Percentiles rank a stretch among this genome's conserved stretches.
phyloP scores from a whole-genome alignment of 1,140 invertebrate genomes.

The Drosophila mauritiana region DNA sequence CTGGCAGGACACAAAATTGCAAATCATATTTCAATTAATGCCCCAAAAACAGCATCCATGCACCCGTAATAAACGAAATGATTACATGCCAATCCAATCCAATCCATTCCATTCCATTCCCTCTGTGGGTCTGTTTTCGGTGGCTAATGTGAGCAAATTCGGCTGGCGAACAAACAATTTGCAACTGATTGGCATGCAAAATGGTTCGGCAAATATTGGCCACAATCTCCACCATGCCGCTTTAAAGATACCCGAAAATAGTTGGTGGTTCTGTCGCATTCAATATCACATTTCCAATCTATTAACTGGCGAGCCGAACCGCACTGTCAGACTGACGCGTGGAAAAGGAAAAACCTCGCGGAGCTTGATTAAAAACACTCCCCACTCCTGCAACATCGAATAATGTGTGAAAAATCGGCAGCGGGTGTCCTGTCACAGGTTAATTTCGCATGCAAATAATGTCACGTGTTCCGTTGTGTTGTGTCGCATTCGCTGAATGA shows the following conservation, averaged over 20 bases:
- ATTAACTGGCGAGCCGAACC: constrained; percentile 28
- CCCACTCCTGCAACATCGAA: neutral
- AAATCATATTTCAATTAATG: constrained; percentile 80
- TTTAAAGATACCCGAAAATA: constrained; percentile 15
- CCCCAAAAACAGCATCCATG: constrained; percentile 21
- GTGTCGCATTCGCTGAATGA: constrained; percentile 70
- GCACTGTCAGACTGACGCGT: constrained; percentile 9
- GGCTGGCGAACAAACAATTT: constrained; percentile 22
- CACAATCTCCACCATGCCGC: constrained; percentile 3
- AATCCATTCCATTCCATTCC: neutral
- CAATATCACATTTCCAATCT: constrained; percentile 47
- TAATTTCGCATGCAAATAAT: constrained; percentile 82
- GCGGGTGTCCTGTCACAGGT: constrained; percentile 61
- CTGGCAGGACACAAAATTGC: constrained; percentile 17
- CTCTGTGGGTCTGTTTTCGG: constrained; percentile 5
- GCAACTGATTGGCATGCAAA: constrained; percentile 24
- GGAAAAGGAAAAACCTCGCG: constrained; percentile 8
- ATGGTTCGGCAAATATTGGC: constrained; percentile 8
- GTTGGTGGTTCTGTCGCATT: constrained; percentile 8
- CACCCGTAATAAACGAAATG: constrained; percentile 38
- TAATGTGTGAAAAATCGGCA: constrained; percentile 24
- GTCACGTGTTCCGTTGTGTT: constrained; percentile 62
- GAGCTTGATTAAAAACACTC: constrained; percentile 39
- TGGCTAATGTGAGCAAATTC: constrained; percentile 12
- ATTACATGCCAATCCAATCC: constrained; percentile 20